A percentile compares a stretch with the other conserved stretches of the same genome.
These are phyloP conservation scores for Leptobrachium ailaonicum DNA, from an alignment of 2,113 vertebrate genomes.

Conservation along the genomic window DNA sequence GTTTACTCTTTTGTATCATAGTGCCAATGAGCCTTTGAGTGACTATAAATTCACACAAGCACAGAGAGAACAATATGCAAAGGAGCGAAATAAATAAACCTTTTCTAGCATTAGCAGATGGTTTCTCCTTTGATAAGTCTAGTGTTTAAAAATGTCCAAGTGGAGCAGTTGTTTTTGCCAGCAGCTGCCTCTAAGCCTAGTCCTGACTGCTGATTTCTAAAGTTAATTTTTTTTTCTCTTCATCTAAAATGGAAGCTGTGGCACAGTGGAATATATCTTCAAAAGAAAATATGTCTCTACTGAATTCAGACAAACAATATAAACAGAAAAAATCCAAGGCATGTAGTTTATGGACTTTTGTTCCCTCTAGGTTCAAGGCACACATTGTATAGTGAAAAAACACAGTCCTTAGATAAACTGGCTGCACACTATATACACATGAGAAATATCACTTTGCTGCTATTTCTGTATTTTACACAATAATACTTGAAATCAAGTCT, in stretches of 20 bases:
- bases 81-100: constrained; percentile 44
- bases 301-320: constrained; percentile 40
- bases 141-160: constrained; percentile 48
- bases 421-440: not conserved
- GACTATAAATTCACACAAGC: constrained; percentile 22
- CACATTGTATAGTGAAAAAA: constrained; percentile 4
- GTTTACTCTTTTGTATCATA: not conserved
- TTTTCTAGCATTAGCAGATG: constrained; percentile 41
- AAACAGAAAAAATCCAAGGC: constrained; percentile 13
- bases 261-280: constrained; percentile 42
- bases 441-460: constrained; percentile 5
- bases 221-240: constrained; percentile 38
- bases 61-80: constrained; percentile 30
- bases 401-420: constrained; percentile 15
- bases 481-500: not conserved
- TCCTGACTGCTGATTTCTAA: constrained; percentile 41
- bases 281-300: constrained; percentile 41
- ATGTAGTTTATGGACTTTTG: constrained; percentile 29
- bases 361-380: constrained; percentile 7
- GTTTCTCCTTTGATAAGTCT: constrained; percentile 46
- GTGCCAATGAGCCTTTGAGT: constrained; percentile 18
- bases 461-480: not conserved
- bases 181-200: constrained; percentile 42
- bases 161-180: constrained; percentile 44
- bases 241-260: constrained; percentile 41